phyloP scores from a whole-genome alignment of 2,113 vertebrate genomes.

The Girardinichthys multiradiatus region DNA sequence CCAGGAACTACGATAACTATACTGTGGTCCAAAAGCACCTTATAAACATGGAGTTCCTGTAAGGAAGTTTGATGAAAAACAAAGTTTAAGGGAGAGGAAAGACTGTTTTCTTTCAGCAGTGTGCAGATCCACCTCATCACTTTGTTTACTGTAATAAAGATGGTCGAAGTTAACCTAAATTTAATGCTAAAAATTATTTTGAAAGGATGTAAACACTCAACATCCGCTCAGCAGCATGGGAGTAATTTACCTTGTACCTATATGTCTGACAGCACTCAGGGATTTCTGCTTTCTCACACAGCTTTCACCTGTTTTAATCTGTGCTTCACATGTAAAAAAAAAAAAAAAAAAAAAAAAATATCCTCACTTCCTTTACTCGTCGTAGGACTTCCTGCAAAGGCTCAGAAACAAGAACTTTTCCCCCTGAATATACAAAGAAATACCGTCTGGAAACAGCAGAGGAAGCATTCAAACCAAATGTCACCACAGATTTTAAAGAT shows the following conservation, averaged over 20 bases:
- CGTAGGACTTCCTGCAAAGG: neutral
- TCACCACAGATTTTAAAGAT: neutral
- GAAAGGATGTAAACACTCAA: no score
- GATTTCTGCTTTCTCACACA: neutral
- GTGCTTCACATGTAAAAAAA: neutral
- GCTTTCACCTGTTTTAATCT: neutral
- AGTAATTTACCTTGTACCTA: no score
- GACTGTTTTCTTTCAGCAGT: no score
- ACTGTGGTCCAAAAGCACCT: neutral
- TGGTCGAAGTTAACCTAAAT: no score
- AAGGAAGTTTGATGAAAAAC: neutral
- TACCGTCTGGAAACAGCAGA: conserved; percentile 24
- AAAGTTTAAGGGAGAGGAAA: no score
- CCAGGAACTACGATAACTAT: neutral
- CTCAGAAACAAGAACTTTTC: neutral
- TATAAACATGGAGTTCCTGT: neutral
- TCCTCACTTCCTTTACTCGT: no score
- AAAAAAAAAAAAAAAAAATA: no score
- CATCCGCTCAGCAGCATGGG: no score
- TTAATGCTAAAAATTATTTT: no score
- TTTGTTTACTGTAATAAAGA: no score
- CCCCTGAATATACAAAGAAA: neutral
- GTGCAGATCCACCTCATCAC: no score
- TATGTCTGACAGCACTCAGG: neutral
- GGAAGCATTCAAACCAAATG: conserved; percentile 6